Conservation (phyloP, 2,888 invertebrate species). For the Xylophagus ater region DNA sequence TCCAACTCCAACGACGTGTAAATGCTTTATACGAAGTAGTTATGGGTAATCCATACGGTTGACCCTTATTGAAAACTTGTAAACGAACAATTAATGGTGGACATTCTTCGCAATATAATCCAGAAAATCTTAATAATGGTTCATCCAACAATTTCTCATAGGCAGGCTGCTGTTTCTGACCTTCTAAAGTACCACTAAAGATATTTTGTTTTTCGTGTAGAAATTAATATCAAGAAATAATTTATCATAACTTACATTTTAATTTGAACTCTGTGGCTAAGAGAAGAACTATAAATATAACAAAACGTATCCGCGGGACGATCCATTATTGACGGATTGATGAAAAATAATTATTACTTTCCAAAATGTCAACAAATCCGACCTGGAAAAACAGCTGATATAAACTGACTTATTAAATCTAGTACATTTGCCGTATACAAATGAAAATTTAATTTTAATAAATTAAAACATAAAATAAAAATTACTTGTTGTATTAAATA, state of each 20-base stretch:
- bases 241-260: constrained; percentile 66
- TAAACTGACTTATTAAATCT: too few relatives aligned
- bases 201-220: constrained; percentile 3
- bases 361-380: too few relatives aligned
- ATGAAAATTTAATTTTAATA: too few relatives aligned
- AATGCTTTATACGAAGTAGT: constrained; percentile 88
- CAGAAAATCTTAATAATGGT: constrained; percentile 84
- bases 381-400: too few relatives aligned
- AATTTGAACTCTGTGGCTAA: constrained; percentile 76
- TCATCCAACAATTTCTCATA: constrained; percentile 79
- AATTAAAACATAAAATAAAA: too few relatives aligned
- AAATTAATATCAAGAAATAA: constrained; percentile 5
- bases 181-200: constrained; percentile 82
- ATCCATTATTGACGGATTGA: constrained; percentile 49
- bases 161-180: constrained; percentile 72
- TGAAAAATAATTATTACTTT: too few relatives aligned
- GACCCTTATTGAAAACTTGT: constrained; percentile 71
- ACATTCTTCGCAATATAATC: constrained; percentile 70
- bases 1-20: constrained; percentile 93
- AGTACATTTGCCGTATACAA: too few relatives aligned
- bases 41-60: constrained; percentile 73
- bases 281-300: constrained; percentile 84
- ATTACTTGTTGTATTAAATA: too few relatives aligned
- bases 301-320: constrained; percentile 69
- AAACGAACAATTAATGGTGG: constrained; percentile 83